Evolutionary conservation across 2,113 vertebrate species (phyloP).

Genomic region (Grallaria varia): DNA sequence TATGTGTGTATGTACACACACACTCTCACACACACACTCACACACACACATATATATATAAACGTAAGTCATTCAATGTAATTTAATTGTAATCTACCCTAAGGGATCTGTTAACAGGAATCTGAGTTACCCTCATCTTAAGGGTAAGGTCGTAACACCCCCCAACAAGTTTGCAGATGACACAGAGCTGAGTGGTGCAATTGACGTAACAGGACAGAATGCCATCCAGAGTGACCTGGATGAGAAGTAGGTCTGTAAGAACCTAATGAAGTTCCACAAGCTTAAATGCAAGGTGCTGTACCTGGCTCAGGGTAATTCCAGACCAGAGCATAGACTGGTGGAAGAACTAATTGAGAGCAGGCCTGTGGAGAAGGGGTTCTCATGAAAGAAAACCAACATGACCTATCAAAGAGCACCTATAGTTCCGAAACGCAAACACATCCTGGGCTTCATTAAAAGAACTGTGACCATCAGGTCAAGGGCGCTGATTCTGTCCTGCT

Average conservation of each 20-base stretch:
- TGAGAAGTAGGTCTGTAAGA: neutral
- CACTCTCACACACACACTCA: too few species aligned
- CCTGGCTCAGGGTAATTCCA: neutral
- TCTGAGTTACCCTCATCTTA: neutral
- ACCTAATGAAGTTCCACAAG: too few species aligned
- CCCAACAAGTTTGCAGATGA: neutral
- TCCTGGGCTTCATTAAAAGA: neutral
- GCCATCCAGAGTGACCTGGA: neutral
- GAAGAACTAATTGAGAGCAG: neutral
- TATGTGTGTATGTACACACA: too few species aligned
- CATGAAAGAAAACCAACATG: neutral
- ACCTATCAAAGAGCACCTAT: neutral
- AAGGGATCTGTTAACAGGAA: neutral
- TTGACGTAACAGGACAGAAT: neutral
- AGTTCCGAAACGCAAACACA: accelerated
- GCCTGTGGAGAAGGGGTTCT: neutral
- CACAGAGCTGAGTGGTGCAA: neutral
- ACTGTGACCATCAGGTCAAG: neutral
- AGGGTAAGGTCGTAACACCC: neutral
- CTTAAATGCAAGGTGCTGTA: neutral
- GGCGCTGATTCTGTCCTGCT: neutral
- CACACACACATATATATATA: neutral
- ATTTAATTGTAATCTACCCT: neutral
- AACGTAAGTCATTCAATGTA: too few species aligned
- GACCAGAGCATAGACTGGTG: neutral